A percentile compares a stretch with the other conserved stretches of the same genome.
These are phyloP conservation scores for Chondrilla cf. caribensis DNA, from an alignment of 37 sponge, comb jelly and placozoan genomes.

Conservation along the genomic window DNA sequence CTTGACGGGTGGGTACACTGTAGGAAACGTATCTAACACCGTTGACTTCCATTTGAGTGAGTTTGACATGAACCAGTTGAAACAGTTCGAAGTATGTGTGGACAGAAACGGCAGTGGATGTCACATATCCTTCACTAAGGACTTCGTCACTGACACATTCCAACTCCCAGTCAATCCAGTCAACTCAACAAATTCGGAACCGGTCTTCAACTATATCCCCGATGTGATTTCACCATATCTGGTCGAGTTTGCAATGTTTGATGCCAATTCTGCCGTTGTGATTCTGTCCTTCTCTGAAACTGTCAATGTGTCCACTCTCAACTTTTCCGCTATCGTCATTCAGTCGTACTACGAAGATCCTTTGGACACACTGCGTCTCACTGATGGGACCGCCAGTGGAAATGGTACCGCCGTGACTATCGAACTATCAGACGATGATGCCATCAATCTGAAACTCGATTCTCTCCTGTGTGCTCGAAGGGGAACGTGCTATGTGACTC, in stretches of 20 bases:
- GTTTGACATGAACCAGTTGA: constrained; percentile 63
- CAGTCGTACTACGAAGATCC: constrained; percentile 57
- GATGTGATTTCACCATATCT: constrained; percentile 71
- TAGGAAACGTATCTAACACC: constrained; percentile 32
- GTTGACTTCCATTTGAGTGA: constrained; percentile 48
- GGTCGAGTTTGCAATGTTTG: constrained; percentile 58
- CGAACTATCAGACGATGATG: constrained; percentile 51
- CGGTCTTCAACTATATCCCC: constrained; percentile 39
- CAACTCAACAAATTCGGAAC: constrained; percentile 38
- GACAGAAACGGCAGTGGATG: constrained; percentile 24
- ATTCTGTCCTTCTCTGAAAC: constrained; percentile 75
- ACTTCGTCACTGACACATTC: constrained; percentile 53
- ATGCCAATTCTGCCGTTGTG: constrained; percentile 56
- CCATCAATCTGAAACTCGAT: constrained; percentile 56
- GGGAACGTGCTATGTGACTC: constrained; percentile 64
- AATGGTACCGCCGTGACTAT: constrained; percentile 37
- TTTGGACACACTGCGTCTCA: constrained; percentile 32
- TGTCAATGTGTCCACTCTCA: constrained; percentile 58
- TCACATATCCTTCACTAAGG: constrained; percentile 59
- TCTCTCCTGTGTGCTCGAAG: constrained; percentile 67
- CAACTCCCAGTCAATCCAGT: constrained; percentile 24
- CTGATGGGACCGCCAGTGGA: constrained; percentile 39
- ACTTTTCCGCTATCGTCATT: constrained; percentile 50
- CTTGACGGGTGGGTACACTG: constrained; percentile 30
- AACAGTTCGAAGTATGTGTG: constrained; percentile 37